Conservation (phyloP, 2,113 vertebrate genomes). For the Calyptomena viridis region DNA sequence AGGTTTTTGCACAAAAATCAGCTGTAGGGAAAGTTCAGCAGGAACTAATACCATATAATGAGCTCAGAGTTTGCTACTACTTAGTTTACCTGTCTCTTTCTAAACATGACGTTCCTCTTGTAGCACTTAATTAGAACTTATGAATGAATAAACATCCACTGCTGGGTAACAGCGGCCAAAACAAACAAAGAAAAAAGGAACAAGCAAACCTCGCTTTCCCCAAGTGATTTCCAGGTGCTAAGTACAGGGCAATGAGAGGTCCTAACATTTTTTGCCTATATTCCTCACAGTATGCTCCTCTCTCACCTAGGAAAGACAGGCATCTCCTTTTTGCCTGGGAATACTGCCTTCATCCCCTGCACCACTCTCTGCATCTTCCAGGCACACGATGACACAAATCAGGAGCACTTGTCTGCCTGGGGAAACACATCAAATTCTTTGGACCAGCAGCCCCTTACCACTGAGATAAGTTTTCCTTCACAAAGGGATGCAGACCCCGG, state of each 20-base stretch:
- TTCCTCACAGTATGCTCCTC: neutral
- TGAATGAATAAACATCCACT: neutral
- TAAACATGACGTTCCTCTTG: neutral
- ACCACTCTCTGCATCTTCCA: neutral
- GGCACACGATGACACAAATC: neutral
- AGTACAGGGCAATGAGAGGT: neutral
- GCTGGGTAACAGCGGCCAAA: neutral
- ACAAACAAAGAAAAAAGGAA: neutral
- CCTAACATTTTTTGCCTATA: neutral
- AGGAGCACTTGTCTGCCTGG: neutral
- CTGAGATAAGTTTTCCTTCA: neutral
- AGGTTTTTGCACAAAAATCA: neutral
- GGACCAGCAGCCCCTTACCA: neutral
- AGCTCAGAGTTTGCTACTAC: neutral
- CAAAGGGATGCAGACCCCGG: neutral
- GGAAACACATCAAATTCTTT: neutral
- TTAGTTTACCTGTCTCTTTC: neutral
- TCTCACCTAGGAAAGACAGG: neutral
- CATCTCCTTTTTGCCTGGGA: neutral
- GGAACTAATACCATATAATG: neutral
- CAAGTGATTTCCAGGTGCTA: neutral
- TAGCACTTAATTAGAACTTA: neutral
- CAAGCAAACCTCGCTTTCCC: neutral
- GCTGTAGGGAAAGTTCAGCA: neutral
- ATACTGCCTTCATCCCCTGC: neutral